Percentiles rank a stretch among this genome's conserved stretches.
Conservation (phyloP, 2,888 invertebrate species). For the Euplagia quadripunctaria region DNA sequence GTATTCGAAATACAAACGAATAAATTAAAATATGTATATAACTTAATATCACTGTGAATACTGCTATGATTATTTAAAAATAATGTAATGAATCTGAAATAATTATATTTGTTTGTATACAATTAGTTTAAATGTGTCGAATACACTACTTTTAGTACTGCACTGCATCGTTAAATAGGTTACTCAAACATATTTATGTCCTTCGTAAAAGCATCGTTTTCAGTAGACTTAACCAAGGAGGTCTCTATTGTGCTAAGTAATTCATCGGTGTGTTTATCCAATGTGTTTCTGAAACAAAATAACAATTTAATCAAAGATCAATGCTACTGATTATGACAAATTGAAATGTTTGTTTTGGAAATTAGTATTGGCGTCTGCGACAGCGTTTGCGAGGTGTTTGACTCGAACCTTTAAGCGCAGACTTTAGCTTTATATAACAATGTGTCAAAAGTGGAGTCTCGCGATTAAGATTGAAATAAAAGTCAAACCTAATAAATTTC, state of each 20-base stretch:
- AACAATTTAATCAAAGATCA: not conserved
- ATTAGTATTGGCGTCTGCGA: not conserved
- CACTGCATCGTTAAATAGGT: conserved; percentile 8
- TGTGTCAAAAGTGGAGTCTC: too few species aligned
- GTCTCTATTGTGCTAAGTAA: conserved; percentile 66
- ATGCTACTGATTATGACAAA: not conserved
- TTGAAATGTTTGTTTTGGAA: not conserved
- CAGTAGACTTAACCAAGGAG: conserved; percentile 66
- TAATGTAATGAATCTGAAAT: not conserved
- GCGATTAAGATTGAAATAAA: too few species aligned
- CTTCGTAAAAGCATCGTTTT: conserved; percentile 67
- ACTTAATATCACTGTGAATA: conserved; percentile 2
- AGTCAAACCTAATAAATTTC: too few species aligned
- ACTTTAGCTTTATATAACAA: too few species aligned
- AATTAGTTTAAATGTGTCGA: not conserved
- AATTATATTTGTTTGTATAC: not conserved
- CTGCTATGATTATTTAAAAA: not conserved
- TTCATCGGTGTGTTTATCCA: conserved; percentile 65
- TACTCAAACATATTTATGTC: conserved; percentile 70
- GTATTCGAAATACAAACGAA: not conserved
- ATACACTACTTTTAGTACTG: not conserved
- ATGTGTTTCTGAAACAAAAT: conserved; percentile 65
- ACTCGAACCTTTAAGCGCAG: too few species aligned
- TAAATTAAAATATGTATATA: not conserved
- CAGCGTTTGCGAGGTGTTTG: too few species aligned